Evolutionary conservation across 2,113 vertebrate species (phyloP).

Genomic region (Heterochromis multidens): DNA sequence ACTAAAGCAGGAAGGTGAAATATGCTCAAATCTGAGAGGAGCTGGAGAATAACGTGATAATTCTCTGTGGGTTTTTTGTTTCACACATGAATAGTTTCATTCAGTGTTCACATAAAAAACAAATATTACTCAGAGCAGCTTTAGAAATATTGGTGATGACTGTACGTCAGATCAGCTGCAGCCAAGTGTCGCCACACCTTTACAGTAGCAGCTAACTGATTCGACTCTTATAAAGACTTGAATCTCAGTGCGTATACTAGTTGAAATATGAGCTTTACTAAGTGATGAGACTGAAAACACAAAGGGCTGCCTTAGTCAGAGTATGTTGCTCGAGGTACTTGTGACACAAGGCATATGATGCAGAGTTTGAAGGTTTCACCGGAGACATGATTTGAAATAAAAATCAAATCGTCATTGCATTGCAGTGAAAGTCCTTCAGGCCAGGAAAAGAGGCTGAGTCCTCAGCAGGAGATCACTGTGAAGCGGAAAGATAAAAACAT

Average conservation of each 20-base stretch:
- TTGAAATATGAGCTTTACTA: background rate
- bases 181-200: background rate
- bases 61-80: background rate
- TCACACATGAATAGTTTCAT: background rate
- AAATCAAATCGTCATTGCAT: background rate
- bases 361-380: background rate
- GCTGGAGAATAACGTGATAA: background rate
- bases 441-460: background rate
- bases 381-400: background rate
- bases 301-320: background rate
- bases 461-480: background rate
- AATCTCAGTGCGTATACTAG: background rate
- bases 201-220: background rate
- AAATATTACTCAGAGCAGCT: background rate
- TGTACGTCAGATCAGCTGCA: background rate
- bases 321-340: background rate
- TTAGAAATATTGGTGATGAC: background rate
- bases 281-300: background rate
- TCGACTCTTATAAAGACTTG: background rate
- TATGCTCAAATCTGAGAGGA: background rate
- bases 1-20: background rate
- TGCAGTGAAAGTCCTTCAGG: background rate
- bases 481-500: constrained; percentile 23
- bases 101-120: background rate
- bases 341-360: background rate